Evolutionary conservation across 1,140 invertebrate genomes (phyloP).

Genomic region (Phymorhynchus buccinoides): DNA sequence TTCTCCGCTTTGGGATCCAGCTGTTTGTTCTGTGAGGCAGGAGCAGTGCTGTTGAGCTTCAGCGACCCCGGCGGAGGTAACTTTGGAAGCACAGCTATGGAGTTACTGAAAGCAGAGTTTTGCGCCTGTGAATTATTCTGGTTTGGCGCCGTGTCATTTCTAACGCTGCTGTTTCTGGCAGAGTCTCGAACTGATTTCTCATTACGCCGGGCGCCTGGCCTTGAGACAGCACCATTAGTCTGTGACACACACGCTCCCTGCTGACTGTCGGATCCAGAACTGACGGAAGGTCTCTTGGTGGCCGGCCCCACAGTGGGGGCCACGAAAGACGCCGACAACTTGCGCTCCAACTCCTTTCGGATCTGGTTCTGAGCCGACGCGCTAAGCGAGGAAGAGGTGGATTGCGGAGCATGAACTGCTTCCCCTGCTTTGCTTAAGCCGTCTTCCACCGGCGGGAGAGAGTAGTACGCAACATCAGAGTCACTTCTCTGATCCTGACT

Average conservation of each 20-base stretch:
- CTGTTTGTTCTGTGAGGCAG: background rate
- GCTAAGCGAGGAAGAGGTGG: background rate
- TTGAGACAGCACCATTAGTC: background rate
- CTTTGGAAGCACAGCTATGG: constrained; percentile 15
- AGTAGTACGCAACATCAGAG: constrained; percentile 24
- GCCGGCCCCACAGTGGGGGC: background rate
- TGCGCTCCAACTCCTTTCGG: background rate
- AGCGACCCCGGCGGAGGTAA: constrained; percentile 4
- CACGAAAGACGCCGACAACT: background rate
- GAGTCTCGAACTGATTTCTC: background rate
- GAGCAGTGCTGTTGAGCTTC: background rate
- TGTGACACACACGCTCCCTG: background rate
- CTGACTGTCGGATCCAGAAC: background rate
- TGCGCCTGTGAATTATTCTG: background rate
- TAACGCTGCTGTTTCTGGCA: background rate
- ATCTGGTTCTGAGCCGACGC: background rate
- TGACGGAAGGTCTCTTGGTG: background rate
- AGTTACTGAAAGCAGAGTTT: background rate
- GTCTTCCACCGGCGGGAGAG: constrained; percentile 44
- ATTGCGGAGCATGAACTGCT: background rate
- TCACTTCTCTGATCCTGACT: background rate
- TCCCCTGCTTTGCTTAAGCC: background rate
- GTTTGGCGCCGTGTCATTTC: background rate
- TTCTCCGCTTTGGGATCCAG: constrained; percentile 57
- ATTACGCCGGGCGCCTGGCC: background rate